A percentile compares a stretch with the other conserved stretches of the same genome.
phyloP scores from a whole-genome alignment of 1,140 invertebrate species.

The Penaeus japonicus region DNA sequence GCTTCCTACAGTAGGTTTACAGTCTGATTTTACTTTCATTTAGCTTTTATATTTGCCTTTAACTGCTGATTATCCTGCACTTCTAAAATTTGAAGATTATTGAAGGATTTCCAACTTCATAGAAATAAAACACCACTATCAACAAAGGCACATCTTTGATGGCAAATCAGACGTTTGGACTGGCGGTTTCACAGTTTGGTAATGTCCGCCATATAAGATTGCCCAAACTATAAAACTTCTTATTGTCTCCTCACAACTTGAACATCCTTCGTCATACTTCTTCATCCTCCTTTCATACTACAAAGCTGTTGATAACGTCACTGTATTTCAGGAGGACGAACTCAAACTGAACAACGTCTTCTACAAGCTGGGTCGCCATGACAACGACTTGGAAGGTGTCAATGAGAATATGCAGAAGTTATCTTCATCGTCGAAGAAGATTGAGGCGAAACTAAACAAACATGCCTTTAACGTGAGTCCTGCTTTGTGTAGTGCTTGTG shows the following conservation, averaged over 20 bases:
- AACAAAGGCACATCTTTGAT: too few relatives aligned
- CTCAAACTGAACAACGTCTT: slow-evolving; percentile 58
- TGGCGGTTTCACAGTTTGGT: too few relatives aligned
- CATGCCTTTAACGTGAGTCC: slow-evolving; percentile 56
- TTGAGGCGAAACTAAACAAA: slow-evolving; percentile 56
- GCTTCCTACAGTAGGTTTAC: too few relatives aligned
- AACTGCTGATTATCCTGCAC: too few relatives aligned
- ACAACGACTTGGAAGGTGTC: slow-evolving; percentile 49
- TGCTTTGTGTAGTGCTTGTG: neutral
- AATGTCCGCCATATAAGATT: too few relatives aligned
- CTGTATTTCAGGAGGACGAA: slow-evolving; percentile 50
- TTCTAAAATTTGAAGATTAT: too few relatives aligned
- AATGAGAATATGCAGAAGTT: slow-evolving; percentile 3
- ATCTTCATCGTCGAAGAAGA: slow-evolving; percentile 3
- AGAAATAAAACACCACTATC: too few relatives aligned
- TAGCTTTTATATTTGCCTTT: too few relatives aligned
- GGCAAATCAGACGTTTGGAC: too few relatives aligned
- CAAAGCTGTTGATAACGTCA: neutral
- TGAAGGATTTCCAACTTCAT: too few relatives aligned
- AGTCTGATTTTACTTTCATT: too few relatives aligned
- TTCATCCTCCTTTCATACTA: neutral
- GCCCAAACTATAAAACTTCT: too few relatives aligned
- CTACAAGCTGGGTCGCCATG: slow-evolving; percentile 57
- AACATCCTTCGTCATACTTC: neutral
- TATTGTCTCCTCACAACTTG: neutral